Evolutionary conservation across 1,140 invertebrate genomes (phyloP), one percentile per base, ranked within the genome.

Genomic region (Drosophila triauraria): DNA sequence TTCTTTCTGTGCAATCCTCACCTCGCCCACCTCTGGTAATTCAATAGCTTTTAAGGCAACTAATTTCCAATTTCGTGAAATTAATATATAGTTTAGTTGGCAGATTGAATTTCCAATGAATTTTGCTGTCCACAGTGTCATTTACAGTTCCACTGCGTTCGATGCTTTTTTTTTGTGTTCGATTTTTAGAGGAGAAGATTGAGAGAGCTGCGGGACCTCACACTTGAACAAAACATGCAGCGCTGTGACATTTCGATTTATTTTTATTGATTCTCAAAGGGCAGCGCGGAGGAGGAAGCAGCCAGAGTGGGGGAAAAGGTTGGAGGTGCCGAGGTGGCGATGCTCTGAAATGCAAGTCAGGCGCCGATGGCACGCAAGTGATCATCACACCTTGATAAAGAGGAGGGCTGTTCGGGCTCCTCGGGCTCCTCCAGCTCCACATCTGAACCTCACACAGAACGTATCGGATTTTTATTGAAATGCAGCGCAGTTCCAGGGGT

Each of bases 401-500:
- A 61, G 54, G 67, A 68, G 43, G 63, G 43, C 47, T n/a, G 20
- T 32, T 44, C 47, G 51, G 50, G 15, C 53, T 64, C 20, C 51
- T 38, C 51, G 1, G 30, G 17, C 27, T 6, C 27, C 27, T 30
- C 27, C 5, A 30, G 27, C 48, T 32, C 70, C 62, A 67, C 42
- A 70, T 62, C 54, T 30, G 43, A 67, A 54, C 46, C 53, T 20
- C 20, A 43, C 23, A 12, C 40, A 42, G 38, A 88, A 87, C 85
- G 80, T 88, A 88, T 88, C 85, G 85, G 88, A 90, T 90, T 90
- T 72, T 90, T 90, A 90, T 90, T 90, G 81, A 90, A 90, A 90
- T 88, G 77, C 85, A 87, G 71, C 51, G 17, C 35, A 61, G 35
- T 65, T 40, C 63, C 57, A 30, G 38, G 10, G 25, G 54, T 30